These are phyloP conservation scores for Meloidogyne floridensis DNA, from an alignment of 1,140 invertebrate species.

Conservation along the genomic window DNA sequence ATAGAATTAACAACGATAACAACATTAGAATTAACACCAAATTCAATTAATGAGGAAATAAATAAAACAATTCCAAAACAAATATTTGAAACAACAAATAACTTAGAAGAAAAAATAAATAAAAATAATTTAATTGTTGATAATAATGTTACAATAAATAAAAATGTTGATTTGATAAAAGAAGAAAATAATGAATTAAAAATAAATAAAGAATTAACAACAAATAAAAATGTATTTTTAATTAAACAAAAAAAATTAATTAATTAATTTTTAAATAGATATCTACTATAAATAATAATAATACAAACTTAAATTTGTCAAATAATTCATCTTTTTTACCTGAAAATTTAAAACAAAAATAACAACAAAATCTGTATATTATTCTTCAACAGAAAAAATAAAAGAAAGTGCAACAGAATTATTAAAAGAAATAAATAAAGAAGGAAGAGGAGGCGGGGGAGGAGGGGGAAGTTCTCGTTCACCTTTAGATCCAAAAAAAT, in stretches of 20 bases:
- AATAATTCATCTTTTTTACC: too few relatives aligned
- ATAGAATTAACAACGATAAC: background rate
- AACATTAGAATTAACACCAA: background rate
- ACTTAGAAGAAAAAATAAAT: background rate
- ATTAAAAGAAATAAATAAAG: conserved; percentile 4
- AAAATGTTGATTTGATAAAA: background rate
- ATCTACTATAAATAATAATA: too few relatives aligned
- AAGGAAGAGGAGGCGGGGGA: background rate
- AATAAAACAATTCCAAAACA: background rate
- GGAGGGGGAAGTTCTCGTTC: background rate
- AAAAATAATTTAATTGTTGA: too few relatives aligned
- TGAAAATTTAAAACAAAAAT: background rate
- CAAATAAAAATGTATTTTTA: background rate
- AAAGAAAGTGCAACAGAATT: background rate
- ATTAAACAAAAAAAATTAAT: too few relatives aligned
- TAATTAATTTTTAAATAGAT: too few relatives aligned
- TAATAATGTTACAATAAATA: too few relatives aligned
- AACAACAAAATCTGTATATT: background rate
- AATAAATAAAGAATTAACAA: too few relatives aligned
- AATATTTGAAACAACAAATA: background rate
- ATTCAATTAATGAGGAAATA: background rate
- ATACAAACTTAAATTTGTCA: too few relatives aligned
- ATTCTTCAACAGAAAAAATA: background rate
- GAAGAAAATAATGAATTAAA: too few relatives aligned
- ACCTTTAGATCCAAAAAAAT: conserved; percentile 9